Conservation (phyloP, 2,797 vertebrate genomes). For the Hozukius guyotensis region DNA sequence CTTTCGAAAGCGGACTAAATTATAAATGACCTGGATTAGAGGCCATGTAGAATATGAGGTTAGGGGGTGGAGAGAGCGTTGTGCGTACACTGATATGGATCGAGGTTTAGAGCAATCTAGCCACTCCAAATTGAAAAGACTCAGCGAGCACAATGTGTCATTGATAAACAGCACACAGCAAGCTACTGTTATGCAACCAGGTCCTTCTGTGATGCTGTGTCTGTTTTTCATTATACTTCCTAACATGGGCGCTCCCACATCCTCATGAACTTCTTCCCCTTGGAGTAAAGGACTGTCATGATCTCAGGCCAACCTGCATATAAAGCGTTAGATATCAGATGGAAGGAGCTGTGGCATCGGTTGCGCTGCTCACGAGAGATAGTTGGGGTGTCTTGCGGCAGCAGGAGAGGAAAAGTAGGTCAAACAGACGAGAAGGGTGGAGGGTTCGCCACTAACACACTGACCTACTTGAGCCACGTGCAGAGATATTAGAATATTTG, state of each 20-base stretch:
- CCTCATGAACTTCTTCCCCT: not conserved
- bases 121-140: not conserved
- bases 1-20: not conserved
- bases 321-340: constrained; percentile 1
- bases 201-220: not conserved
- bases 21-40: not conserved
- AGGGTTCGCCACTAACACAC: constrained; percentile 52
- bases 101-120: not conserved
- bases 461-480: constrained; percentile 60
- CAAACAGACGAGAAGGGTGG: constrained; percentile 13
- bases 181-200: not conserved
- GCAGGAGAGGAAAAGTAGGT: constrained; percentile 55
- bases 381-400: constrained; percentile 9
- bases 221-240: not conserved
- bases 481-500: not conserved
- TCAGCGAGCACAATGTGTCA: not conserved
- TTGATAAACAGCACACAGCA: not conserved
- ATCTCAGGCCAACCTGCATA: not conserved
- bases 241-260: not conserved
- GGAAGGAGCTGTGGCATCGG: constrained; percentile 29
- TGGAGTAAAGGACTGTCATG: not conserved
- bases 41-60: not conserved
- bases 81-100: too few relatives aligned
- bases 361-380: not conserved
- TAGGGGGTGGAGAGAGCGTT: not conserved